Base-by-base conservation (phyloP, 2,113 vertebrate genomes). In the Lophochroa leadbeateri region DNA sequence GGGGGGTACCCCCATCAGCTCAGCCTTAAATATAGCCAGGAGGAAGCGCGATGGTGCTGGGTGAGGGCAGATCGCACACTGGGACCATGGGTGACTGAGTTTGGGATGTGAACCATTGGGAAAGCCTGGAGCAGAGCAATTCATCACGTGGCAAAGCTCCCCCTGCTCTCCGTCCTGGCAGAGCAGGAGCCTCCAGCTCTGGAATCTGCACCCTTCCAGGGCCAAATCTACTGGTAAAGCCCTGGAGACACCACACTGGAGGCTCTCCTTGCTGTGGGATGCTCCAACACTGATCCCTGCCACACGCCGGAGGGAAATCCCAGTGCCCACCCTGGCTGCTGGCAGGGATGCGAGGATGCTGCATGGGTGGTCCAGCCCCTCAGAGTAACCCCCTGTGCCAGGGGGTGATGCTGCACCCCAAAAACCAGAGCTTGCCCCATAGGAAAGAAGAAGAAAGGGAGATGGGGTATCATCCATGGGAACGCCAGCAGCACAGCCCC, bases 181-280 rank as follows among this genome's bases (percentile, higher is more conserved):
- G 9, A 25, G 69, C 6, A 9, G 17, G 23, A 82, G 20, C n/a
- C 46, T 50, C 72, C n/a, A 18, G 57, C 23, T 80, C 11, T 4
- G 57, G 84, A 91, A 68, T 3, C 3, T n/a, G 28, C 13, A 11
- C 5, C 2, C 70, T 57, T 3, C 11, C 1, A 19, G 65, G 69
- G 55, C 13, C 65, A 91, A 49, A 64, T 4, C 33, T 14, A 57
- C 43, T 33, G 74, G 78, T 39, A 81, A 67, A 87, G 18, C 60
- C 90, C 31, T 0, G 0, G 7, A 52, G 27, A 6, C 7, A 1
- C 35, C 1, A 0, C 0, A 8, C 52, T 1, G 3, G 37, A 69
- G 33, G 57, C n/a, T 61, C 28, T 60, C 37, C 57, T n/a, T 27
- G 35, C 67, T 47, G 47, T 4, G 2, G 80, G 77, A 92, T 78